Percentiles rank a stretch among this genome's conserved stretches.
Evolutionary conservation across 2,888 invertebrate species (phyloP).

Genomic region (Neoaliturus tenellus): DNA sequence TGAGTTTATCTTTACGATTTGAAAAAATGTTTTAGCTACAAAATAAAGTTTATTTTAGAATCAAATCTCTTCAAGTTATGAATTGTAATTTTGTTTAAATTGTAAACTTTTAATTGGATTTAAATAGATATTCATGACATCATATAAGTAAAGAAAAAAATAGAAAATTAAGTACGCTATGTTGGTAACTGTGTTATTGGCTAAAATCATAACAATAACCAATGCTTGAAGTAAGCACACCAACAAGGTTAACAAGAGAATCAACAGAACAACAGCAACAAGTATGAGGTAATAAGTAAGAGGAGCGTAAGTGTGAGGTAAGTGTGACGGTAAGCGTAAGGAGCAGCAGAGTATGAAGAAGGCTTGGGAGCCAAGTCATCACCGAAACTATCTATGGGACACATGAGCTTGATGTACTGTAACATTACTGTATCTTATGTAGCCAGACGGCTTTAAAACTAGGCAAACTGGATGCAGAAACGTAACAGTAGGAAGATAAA

Average conservation of each 20-base stretch:
- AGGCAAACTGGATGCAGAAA: constrained; percentile 57
- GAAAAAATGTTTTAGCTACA: no score
- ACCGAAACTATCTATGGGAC: constrained; percentile 53
- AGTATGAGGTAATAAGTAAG: constrained; percentile 47
- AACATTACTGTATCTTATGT: constrained; percentile 61
- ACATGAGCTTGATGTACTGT: constrained; percentile 56
- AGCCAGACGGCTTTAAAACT: constrained; percentile 54
- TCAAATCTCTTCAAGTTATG: no score
- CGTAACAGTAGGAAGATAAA: constrained; percentile 51
- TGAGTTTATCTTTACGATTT: no score
- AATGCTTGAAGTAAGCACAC: constrained; percentile 44
- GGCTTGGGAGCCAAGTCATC: constrained; percentile 9
- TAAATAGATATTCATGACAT: no score
- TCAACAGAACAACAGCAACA: constrained; percentile 56
- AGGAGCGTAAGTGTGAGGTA: constrained; percentile 39
- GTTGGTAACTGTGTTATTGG: constrained; percentile 43
- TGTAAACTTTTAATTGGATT: no score
- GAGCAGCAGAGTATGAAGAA: not conserved
- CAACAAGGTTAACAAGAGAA: constrained; percentile 43
- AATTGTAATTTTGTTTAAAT: no score
- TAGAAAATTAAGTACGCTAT: not conserved
- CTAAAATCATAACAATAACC: constrained; percentile 46
- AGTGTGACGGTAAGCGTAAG: not conserved
- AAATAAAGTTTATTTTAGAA: no score
- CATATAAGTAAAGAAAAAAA: constrained; percentile 15